Base-by-base conservation (phyloP, 2,797 vertebrate species). In the Odontamblyopus lacepedii region DNA sequence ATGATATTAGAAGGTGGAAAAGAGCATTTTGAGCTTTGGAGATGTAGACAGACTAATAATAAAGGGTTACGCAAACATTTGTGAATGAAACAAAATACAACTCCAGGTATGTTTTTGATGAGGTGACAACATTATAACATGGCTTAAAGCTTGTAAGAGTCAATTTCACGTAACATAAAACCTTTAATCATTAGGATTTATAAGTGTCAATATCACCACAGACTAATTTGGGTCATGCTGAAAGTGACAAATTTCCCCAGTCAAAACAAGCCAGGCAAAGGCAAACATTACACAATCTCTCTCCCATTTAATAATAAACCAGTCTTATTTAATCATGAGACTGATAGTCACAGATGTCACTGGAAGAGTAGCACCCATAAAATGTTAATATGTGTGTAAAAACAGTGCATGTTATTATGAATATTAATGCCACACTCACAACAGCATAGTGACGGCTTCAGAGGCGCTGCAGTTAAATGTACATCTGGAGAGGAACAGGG, bases 331-430 rank as follows among this genome's bases (percentile, higher is more conserved):
- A 74, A 79, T 79, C 65, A 74, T 74, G 74, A 79, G 75, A 61
- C 69, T 69, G 62, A 75, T 80, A 35, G 68, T 73, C 48, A 67
- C 76, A 6, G 69, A 72, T 82, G 26, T 29, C 55, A 76, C 48
- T 69, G 67, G 63, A 60, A 53, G 48, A 82, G 78, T 61, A 63
- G 60, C 67, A 30, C 60, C 63, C 79, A 78, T 85, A 71, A 80
- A 84, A 84, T 78, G 56, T 83, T 82, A 69, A 83, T 79, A 69
- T 72, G 74, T 74, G 79, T 80, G 78, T 77, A 83, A 76, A 70
- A 76, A 55, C 63, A 62, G 71, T 69, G 70, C 78, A 84, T 88
- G 71, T 74, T 79, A 73, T 78, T 75, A 85, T 83, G 78, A 85
- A 83, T 84, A 88, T 86, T 86, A 74, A 88, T 85, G 71, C 38